Evolutionary conservation across 2,797 vertebrate species (phyloP).

Genomic region (Mus spretus): DNA sequence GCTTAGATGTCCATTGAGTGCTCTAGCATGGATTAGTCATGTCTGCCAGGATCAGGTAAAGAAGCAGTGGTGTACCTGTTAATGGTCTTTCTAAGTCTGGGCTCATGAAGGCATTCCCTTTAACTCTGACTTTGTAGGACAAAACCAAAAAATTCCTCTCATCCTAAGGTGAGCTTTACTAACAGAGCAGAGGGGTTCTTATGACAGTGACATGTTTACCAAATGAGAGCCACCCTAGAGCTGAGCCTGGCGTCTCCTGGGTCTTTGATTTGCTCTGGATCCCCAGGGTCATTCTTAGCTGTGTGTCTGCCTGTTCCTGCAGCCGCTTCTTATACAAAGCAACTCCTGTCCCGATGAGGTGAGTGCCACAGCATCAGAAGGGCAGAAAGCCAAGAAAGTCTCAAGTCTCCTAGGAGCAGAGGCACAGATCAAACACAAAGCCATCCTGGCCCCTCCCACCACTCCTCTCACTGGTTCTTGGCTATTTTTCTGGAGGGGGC

Average conservation of each 20-base stretch:
- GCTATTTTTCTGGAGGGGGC: background rate
- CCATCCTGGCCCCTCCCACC: background rate
- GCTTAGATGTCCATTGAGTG: background rate
- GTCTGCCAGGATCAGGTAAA: slow-evolving; percentile 39
- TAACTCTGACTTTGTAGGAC: slow-evolving; percentile 19
- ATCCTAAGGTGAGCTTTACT: background rate
- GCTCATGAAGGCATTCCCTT: background rate
- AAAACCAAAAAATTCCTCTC: background rate
- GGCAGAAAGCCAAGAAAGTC: background rate
- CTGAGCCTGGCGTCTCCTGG: background rate
- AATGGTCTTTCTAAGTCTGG: background rate
- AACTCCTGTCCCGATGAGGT: background rate
- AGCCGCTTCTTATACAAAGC: background rate
- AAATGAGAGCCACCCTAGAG: background rate
- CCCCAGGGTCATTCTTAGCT: background rate
- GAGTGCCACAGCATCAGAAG: background rate
- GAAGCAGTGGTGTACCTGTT: rapidly evolving
- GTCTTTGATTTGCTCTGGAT: background rate
- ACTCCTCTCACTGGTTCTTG: background rate
- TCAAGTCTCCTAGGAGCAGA: background rate
- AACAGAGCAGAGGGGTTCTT: slow-evolving; percentile 1
- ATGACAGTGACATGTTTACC: background rate
- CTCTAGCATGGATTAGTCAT: slow-evolving; percentile 62
- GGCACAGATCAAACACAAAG: background rate
- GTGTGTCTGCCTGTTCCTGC: background rate